Base-by-base conservation (phyloP, 2,888 invertebrate genomes). In the Zhuqinia jingwanae region DNA sequence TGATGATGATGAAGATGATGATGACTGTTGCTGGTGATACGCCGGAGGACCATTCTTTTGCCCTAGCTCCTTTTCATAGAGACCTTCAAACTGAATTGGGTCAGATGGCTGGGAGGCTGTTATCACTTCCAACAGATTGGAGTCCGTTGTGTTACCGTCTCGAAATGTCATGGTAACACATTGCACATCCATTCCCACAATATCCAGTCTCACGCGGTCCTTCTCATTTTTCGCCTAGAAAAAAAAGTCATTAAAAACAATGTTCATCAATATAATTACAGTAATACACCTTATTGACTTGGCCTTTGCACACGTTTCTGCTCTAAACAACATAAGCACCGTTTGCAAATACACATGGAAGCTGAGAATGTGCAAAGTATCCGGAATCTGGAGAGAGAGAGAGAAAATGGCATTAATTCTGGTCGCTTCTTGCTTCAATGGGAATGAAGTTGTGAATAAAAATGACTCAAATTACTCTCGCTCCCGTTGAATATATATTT, bases 91-190 rank as follows among this genome's bases (percentile, higher is more conserved):
- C 30, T 88, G 85, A 63, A 88, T 85, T 56, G 87, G 85, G 47
- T 88, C 90, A 53, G 76, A 84, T 17, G 87, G 85, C 22, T 87
- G 80, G 53, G 89, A 88, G 50, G 88, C 89, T 45, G 89, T 89
- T 58, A 90, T 89, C 75, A 89, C 86, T 68, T 90, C 88, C 22
- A 91, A 83, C 27, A 91, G 81, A 84, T 91, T 90, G 20, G 91
- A 90, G 83, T 91, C 91, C 3, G 90, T 86, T 27, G 91, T 90
- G 56, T 90, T 90, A 1, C 91, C 91, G 65, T 91, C 91, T 25
- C 91, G 77, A 53, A 91, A 90, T 17, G 89, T 88, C 85, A 91
- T 87, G 27, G 81, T 87, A 25, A 89, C 87, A 82, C 91, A 91
- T 53, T 89, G 90, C 25, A 89, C 88, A 56, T 89, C 90, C 87